Evolutionary conservation across 2,888 invertebrate species (phyloP), one percentile per base, ranked within the genome.

Genomic region (Apodemia zela): DNA sequence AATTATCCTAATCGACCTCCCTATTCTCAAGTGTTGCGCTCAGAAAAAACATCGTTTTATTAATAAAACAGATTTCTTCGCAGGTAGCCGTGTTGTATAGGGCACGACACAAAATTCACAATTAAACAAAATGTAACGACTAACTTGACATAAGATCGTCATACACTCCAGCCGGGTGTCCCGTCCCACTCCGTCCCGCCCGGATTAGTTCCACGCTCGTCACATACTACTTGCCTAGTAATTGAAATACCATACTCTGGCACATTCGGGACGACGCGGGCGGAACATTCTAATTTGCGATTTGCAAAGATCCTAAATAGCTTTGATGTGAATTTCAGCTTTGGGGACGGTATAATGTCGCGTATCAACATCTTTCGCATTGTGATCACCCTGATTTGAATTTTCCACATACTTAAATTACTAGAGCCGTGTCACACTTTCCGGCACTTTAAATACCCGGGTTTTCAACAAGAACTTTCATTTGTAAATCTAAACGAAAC

Each of bases 201-300:
- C 64, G 49, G 58, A 66, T 65, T 68, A 66, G 62, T 66, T 66
- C 65, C 62, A 62, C 66, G 62, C 65, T 68, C 63, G 63, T 68
- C 62, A 67, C 65, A 68, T 64, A 61, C 64, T 65, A 66, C 63
- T 63, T 63, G 61, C 63, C 49, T 62, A 59, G 59, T 68, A 68
- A 68, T 68, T 68, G 68, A 65, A 68, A 68, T 68, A 59, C 68
- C 66, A 60, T 61, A 62, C 61, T 61, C 64, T 42, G 42, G 15
- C 42, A 42, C 42, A 42, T 15, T 42, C 15, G 4, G 42, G 42
- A 42, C 59, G 18, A n/a, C n/a, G n/a, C n/a, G n/a, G n/a, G 49
- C 57, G 59, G 25, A 51, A 51, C 51, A 51, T 51, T 51, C 51
- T 51, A 25, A 51, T 51, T 51, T 51, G 51, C 51, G 21, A 51